A percentile compares a stretch with the other conserved stretches of the same genome.
Evolutionary conservation across 2,888 invertebrate species (phyloP).

Genomic region (Pseudococcus jackbeardsleyi): DNA sequence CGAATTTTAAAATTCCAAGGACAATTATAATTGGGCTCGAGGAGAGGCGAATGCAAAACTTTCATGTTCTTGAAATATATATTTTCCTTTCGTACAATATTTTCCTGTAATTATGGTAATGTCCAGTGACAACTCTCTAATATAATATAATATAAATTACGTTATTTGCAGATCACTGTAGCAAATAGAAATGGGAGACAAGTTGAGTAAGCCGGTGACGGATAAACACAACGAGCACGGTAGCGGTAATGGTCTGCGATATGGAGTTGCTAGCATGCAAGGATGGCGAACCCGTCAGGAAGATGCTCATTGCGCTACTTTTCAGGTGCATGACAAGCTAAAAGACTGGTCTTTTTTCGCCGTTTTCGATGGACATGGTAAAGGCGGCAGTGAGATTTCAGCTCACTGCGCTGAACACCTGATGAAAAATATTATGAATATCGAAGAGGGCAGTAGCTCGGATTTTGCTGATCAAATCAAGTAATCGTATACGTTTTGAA

Average conservation of each 20-base stretch:
- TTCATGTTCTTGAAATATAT: too few relatives aligned
- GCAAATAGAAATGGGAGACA: conserved; percentile 99
- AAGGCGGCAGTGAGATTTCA: conserved; percentile 85
- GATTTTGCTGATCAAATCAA: conserved; percentile 84
- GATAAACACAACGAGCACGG: conserved; percentile 97
- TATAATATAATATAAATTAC: too few relatives aligned
- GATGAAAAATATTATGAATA: conserved; percentile 88
- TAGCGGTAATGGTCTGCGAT: conserved; percentile 91
- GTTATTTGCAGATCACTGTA: too few relatives aligned
- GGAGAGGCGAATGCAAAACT: too few relatives aligned
- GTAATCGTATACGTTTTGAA: neutral
- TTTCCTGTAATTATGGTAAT: too few relatives aligned
- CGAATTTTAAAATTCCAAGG: too few relatives aligned
- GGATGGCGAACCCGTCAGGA: conserved; percentile 99
- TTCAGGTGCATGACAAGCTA: conserved; percentile 76
- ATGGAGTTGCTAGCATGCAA: conserved; percentile 95
- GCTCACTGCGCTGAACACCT: conserved; percentile 92
- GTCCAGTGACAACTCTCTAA: too few relatives aligned
- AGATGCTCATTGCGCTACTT: conserved; percentile 95
- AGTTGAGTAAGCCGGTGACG: conserved; percentile 98
- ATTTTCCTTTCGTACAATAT: too few relatives aligned
- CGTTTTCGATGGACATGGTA: conserved; percentile 93
- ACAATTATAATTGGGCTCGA: too few relatives aligned
- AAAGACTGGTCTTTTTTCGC: conserved; percentile 97
- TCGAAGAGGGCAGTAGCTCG: conserved; percentile 88